Base-by-base conservation (phyloP, 1,140 invertebrate genomes). In the Monomorium pharaonis region DNA sequence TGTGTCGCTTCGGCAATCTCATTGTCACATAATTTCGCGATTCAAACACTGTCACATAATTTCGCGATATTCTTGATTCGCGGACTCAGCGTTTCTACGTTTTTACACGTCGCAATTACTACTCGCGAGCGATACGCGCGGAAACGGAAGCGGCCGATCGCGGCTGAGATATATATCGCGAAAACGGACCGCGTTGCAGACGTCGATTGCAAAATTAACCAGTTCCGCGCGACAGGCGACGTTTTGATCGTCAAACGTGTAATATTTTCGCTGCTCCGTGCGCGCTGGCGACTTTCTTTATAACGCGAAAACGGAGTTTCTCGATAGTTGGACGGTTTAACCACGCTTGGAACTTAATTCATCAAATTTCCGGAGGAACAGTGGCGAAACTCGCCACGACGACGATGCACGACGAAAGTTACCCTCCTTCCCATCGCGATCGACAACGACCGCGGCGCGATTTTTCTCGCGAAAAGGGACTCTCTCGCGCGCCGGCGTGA, bases 71-170 rank as follows among this genome's bases (percentile, higher is more conserved):
- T 21, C 9, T 47, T 14, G n/a, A 74, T 56, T 56, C n/a, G 51
- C 37, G 24, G 37, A 77, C 7, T 77, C 56, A 16, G 72, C 54
- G 27, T 21, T 63, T 77, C 65, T 6, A 24, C 9, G 18, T 30
- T 51, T 77, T 77, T 47, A 21, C 27, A 10, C 62, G 33, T 70
- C 30, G 49, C 56, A 42, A 44, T 12, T 60, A 63, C 49, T 60
- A 63, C 49, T 33, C 51, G 37, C 58, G 37, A 47, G n/a, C 14
- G 60, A 30, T 3, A 33, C 56, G 60, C 60, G 37, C 47, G 60
- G 51, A 76, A 75, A 78, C 74, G 85, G 85, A 86, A 84, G 21
- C 81, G 49, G 33, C 74, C 24, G 47, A 33, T 81, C 14, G 62
- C 62, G 62, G n/a, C 10, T 42, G 33, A 6, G 62, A 10, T 44